Conservation (phyloP, 2,797 vertebrate species). For the Bovichtus diacanthus region DNA sequence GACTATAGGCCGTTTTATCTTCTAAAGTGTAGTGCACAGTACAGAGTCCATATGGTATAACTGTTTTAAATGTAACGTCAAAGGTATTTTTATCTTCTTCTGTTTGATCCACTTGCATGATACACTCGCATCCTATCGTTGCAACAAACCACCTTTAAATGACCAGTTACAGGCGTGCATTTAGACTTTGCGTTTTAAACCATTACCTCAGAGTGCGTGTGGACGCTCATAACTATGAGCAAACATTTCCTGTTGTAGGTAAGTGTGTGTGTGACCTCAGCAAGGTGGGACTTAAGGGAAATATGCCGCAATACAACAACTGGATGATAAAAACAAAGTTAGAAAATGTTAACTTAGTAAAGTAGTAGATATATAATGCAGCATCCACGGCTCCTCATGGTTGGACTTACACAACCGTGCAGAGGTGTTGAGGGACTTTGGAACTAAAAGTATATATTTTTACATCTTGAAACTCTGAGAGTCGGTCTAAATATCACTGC, state of each 20-base stretch:
- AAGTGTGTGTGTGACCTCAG: not conserved
- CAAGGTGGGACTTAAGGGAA: not conserved
- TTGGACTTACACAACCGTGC: not conserved
- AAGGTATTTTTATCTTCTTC: not conserved
- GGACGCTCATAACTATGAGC: not conserved
- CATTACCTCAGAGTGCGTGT: slow-evolving; percentile 45
- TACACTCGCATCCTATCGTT: slow-evolving; percentile 13
- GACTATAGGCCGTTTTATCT: too few relatives aligned
- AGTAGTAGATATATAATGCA: not conserved
- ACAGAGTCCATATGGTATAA: not conserved
- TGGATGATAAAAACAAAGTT: not conserved
- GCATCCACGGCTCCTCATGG: not conserved
- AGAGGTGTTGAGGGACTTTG: not conserved
- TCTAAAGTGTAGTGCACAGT: not conserved
- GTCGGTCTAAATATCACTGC: too few relatives aligned
- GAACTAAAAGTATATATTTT: not conserved
- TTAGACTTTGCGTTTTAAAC: slow-evolving; percentile 27
- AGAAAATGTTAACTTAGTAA: too few relatives aligned
- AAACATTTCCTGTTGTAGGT: not conserved
- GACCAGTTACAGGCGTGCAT: slow-evolving; percentile 19
- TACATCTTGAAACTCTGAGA: too few relatives aligned
- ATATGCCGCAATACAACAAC: not conserved
- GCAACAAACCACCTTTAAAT: slow-evolving; percentile 50
- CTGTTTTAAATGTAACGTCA: not conserved
- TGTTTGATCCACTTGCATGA: slow-evolving; percentile 24